These are phyloP conservation scores for Coreius guichenoti DNA, from an alignment of 2,797 vertebrate species.

Conservation along the genomic window DNA sequence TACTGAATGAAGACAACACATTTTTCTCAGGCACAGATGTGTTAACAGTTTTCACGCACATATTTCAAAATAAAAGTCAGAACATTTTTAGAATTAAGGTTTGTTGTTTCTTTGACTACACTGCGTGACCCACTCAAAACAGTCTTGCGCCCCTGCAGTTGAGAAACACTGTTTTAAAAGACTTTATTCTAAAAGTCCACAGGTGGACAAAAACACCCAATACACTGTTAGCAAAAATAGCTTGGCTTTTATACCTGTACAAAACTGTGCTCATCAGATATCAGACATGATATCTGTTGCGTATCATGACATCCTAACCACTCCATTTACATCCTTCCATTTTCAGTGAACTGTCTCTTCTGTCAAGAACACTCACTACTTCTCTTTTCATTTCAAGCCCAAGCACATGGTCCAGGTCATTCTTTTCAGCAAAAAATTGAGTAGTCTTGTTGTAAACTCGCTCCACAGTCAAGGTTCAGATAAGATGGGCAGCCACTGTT, in stretches of 20 bases:
- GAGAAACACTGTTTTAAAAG: neutral
- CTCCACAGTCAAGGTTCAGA: neutral
- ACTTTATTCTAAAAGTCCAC: neutral
- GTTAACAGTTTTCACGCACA: neutral
- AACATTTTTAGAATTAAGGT: neutral
- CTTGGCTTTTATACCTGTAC: neutral
- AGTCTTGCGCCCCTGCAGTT: neutral
- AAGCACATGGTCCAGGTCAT: slow-evolving; percentile 3
- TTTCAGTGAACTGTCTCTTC: neutral
- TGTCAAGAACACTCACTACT: neutral
- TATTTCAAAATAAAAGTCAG: neutral
- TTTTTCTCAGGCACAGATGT: neutral
- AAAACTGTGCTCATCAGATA: neutral
- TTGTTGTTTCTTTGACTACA: neutral
- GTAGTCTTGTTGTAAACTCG: neutral
- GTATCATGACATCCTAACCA: neutral
- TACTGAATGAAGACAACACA: too few species aligned
- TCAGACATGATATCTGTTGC: neutral
- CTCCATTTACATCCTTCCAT: neutral
- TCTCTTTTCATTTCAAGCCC: slow-evolving; percentile 1
- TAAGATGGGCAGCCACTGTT: slow-evolving; percentile 30
- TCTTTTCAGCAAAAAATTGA: neutral
- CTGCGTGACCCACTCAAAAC: neutral
- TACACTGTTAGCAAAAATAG: neutral
- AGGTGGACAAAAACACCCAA: neutral